A percentile compares a stretch with the other conserved stretches of the same genome.
phyloP scores from a whole-genome alignment of 2,113 vertebrate species.

The Pomatorhinus ruficollis region DNA sequence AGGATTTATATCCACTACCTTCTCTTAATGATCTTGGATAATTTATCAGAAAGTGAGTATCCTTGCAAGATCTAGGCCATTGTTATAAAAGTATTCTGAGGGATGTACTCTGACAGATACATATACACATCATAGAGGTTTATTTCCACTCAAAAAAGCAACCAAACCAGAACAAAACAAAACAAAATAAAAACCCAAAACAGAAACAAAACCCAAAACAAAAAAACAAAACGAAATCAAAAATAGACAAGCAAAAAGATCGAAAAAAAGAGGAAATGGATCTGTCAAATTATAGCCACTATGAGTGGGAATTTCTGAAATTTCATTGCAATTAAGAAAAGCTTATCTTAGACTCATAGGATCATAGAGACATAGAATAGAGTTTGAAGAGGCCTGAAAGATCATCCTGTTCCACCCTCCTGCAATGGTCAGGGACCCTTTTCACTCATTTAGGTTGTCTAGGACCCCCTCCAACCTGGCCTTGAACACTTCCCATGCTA shows the following conservation, averaged over 20 bases:
- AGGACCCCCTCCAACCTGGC: too few relatives aligned
- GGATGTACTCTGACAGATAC: fast-evolving
- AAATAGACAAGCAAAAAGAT: not conserved
- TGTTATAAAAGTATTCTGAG: not conserved
- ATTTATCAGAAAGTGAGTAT: not conserved
- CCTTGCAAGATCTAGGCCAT: not conserved
- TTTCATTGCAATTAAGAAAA: not conserved
- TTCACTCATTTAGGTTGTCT: not conserved
- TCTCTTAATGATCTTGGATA: not conserved
- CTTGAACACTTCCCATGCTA: not conserved
- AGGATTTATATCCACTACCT: not conserved
- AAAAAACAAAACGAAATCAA: not conserved
- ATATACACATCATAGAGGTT: too few relatives aligned
- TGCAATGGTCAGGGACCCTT: not conserved
- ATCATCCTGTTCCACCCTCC: not conserved
- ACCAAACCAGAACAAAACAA: not conserved
- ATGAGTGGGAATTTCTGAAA: not conserved
- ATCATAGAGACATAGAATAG: not conserved
- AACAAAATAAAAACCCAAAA: not conserved
- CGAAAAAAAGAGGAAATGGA: fast-evolving
- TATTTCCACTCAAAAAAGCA: not conserved
- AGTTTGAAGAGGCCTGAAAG: not conserved
- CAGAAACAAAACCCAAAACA: not conserved
- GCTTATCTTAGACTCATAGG: not conserved
- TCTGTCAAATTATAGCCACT: not conserved